Evolutionary conservation across 2,888 invertebrate genomes (phyloP).

Genomic region (Ectemnius continuus): DNA sequence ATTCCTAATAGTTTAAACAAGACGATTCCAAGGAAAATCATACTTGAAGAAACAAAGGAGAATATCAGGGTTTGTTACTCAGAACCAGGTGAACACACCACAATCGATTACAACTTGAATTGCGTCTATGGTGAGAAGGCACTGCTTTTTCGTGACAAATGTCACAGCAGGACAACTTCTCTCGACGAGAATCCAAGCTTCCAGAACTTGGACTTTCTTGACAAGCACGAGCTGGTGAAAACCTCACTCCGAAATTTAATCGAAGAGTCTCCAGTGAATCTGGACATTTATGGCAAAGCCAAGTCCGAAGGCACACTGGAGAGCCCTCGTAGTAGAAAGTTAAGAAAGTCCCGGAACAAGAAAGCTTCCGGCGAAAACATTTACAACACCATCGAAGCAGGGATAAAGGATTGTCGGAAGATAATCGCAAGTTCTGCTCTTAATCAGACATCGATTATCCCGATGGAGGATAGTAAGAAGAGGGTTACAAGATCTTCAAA

Average conservation of each 20-base stretch:
- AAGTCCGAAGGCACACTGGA: conserved; percentile 64
- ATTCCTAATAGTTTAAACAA: conserved; percentile 64
- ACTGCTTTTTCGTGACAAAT: conserved; percentile 57
- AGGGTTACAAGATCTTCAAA: conserved; percentile 27
- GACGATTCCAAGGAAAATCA: conserved; percentile 54
- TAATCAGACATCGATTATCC: conserved; percentile 47
- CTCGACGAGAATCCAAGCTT: conserved; percentile 65
- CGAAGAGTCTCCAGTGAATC: conserved; percentile 38
- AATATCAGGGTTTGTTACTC: conserved; percentile 56
- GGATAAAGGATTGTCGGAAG: conserved; percentile 61
- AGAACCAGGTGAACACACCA: conserved; percentile 34
- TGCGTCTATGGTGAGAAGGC: conserved; percentile 58
- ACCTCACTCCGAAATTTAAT: conserved; percentile 62
- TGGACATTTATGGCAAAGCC: conserved; percentile 53
- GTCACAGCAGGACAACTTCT: conserved; percentile 65
- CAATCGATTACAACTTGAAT: conserved; percentile 66
- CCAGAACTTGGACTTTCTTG: conserved; percentile 37
- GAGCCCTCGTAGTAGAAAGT: conserved; percentile 4
- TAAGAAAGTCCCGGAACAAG: conserved; percentile 3
- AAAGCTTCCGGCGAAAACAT: conserved; percentile 37
- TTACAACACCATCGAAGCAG: conserved; percentile 58
- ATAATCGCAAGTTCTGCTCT: conserved; percentile 60
- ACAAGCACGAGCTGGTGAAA: conserved; percentile 42
- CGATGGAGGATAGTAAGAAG: conserved; percentile 32
- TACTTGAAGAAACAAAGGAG: conserved; percentile 49